Percentiles rank a stretch among this genome's conserved stretches.
phyloP scores from a whole-genome alignment of 2,888 invertebrate species.

The Anthoptus insignis region DNA sequence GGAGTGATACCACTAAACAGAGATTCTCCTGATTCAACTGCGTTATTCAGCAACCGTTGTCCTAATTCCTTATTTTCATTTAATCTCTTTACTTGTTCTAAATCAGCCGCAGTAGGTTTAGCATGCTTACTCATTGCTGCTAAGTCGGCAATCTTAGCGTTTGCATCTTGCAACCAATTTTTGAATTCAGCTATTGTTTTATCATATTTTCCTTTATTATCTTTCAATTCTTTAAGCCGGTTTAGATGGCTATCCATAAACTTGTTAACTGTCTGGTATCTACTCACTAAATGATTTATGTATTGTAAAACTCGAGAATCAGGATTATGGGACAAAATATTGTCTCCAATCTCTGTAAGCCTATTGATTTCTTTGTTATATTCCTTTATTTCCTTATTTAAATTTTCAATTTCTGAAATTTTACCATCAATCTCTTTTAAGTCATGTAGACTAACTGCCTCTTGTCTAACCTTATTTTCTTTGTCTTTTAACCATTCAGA shows the following conservation, averaged over 20 bases:
- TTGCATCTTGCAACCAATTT: conserved; percentile 93
- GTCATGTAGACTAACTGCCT: conserved; percentile 91
- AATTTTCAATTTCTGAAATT: conserved; percentile 88
- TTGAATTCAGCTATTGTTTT: conserved; percentile 90
- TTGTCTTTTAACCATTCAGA: conserved; percentile 93
- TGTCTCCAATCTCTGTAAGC: conserved; percentile 89
- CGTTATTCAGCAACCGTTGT: conserved; percentile 91
- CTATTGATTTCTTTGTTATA: conserved; percentile 90
- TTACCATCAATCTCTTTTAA: conserved; percentile 90
- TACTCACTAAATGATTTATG: conserved; percentile 91
- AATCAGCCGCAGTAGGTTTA: conserved; percentile 92
- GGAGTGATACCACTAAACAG: conserved; percentile 95
- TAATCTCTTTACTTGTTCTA: conserved; percentile 92
- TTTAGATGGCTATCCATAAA: conserved; percentile 90
- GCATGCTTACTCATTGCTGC: conserved; percentile 91
- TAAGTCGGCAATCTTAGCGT: conserved; percentile 91
- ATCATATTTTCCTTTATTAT: conserved; percentile 90
- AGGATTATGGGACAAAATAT: conserved; percentile 92
- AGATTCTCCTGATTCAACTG: conserved; percentile 95
- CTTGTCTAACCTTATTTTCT: conserved; percentile 91
- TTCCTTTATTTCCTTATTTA: conserved; percentile 88
- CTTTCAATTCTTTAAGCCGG: conserved; percentile 90
- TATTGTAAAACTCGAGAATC: conserved; percentile 95
- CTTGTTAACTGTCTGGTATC: conserved; percentile 92
- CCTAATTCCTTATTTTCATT: conserved; percentile 93